Evolutionary conservation across 2,888 invertebrate genomes (phyloP).

Genomic region (Pristionchus mayeri): DNA sequence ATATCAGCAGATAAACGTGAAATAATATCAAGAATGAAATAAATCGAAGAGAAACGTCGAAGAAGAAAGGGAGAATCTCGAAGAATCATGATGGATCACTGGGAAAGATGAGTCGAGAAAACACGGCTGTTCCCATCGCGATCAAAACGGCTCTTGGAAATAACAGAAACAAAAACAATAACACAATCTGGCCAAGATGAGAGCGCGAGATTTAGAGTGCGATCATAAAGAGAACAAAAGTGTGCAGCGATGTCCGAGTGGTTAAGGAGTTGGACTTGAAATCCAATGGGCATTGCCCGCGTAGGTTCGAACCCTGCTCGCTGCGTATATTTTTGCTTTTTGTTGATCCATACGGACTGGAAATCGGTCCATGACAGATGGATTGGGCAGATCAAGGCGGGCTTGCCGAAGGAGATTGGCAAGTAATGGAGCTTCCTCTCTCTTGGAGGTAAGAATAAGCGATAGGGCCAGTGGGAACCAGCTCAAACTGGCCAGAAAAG

Average conservation of each 20-base stretch:
- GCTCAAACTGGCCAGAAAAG: constrained; percentile 33
- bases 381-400: neutral
- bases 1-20: too few species aligned
- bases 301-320: constrained; percentile 83
- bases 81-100: constrained; percentile 31
- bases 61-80: neutral
- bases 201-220: neutral
- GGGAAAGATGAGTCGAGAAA: neutral
- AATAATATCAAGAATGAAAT: too few species aligned
- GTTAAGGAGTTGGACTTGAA: constrained; percentile 76
- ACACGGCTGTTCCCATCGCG: constrained; percentile 22
- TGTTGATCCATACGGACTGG: too few species aligned
- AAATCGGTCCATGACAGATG: too few species aligned
- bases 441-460: constrained; percentile 18
- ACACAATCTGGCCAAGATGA: neutral
- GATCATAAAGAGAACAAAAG: neutral
- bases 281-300: constrained; percentile 83
- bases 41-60: too few species aligned
- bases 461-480: constrained; percentile 26
- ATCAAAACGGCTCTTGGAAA: neutral
- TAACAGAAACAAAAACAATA: neutral
- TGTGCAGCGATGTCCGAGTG: constrained; percentile 41
- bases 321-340: constrained; percentile 58
- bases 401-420: constrained; percentile 6
- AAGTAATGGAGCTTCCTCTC: constrained; percentile 23